Percentiles rank a stretch among this genome's conserved stretches.
These are phyloP conservation scores for Caenorhabditis sp. DNA, from an alignment of 2,888 invertebrate species.

Conservation along the genomic window DNA sequence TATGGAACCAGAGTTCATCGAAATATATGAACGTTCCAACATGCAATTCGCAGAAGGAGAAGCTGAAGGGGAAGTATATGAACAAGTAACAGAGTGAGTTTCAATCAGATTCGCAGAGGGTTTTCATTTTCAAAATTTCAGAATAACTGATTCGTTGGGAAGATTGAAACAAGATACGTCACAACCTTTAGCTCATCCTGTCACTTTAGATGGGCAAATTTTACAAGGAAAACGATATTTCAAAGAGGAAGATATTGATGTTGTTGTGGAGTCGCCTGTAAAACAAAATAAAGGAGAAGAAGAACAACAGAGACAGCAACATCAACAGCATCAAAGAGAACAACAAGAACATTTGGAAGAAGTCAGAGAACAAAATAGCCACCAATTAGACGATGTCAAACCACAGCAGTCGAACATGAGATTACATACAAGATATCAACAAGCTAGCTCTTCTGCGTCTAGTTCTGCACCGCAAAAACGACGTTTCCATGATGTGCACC, in stretches of 20 bases:
- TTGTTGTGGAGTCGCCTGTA: not conserved
- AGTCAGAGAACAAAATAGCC: too few species aligned
- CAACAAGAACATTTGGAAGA: too few species aligned
- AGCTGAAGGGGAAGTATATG: constrained; percentile 4
- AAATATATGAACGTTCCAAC: constrained; percentile 18
- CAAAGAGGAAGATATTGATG: constrained; percentile 23
- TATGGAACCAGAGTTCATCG: constrained; percentile 45
- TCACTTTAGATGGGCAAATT: constrained; percentile 13
- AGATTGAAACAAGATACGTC: not conserved
- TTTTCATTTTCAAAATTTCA: not conserved
- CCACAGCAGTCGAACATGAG: not conserved
- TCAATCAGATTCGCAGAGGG: not conserved
- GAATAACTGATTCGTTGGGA: constrained; percentile 5
- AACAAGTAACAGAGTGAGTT: constrained; percentile 10
- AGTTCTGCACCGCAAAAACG: constrained; percentile 10
- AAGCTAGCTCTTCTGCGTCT: constrained; percentile 7
- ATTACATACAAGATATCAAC: not conserved
- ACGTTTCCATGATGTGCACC: not conserved
- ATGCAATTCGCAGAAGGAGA: constrained; percentile 17
- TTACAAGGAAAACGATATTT: constrained; percentile 20
- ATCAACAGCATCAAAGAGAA: too few species aligned
- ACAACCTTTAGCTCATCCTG: constrained; percentile 18
- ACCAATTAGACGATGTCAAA: not conserved
- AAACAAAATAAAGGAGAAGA: not conserved
- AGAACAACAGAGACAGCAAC: not conserved